Percentiles rank a stretch among this genome's conserved stretches.
Evolutionary conservation across 1,140 invertebrate genomes (phyloP).

Genomic region (Batillaria attramentaria): DNA sequence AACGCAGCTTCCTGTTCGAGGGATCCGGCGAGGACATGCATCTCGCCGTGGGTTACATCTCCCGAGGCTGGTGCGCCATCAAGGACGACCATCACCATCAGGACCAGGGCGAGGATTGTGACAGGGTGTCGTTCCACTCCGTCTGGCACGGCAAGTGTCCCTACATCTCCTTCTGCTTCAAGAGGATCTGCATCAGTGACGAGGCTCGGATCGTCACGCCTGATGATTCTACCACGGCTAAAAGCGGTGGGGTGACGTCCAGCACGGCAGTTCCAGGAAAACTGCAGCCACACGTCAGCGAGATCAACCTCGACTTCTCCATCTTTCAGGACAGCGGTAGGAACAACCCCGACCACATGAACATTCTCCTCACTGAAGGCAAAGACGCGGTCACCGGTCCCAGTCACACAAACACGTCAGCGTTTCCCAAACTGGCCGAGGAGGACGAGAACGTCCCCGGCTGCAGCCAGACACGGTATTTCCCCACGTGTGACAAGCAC

Average conservation of each 20-base stretch:
- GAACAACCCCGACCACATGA: slow-evolving; percentile 30
- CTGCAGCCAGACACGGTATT: not conserved
- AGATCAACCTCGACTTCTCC: slow-evolving; percentile 50
- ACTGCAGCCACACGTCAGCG: slow-evolving; percentile 18
- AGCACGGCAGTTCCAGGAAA: not conserved
- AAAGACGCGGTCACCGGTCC: not conserved
- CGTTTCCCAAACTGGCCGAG: too few species aligned
- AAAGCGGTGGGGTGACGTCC: not conserved
- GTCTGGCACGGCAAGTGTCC: slow-evolving; percentile 63
- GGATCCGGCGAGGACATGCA: slow-evolving; percentile 48
- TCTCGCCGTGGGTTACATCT: slow-evolving; percentile 47
- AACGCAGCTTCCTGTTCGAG: slow-evolving; percentile 54
- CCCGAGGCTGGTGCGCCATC: slow-evolving; percentile 49
- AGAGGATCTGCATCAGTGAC: slow-evolving; percentile 20
- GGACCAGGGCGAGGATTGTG: slow-evolving; percentile 33
- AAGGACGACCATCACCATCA: not conserved
- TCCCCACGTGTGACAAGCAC: slow-evolving; percentile 7
- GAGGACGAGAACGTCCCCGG: not conserved
- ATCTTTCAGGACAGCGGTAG: slow-evolving; percentile 47
- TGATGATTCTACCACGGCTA: not conserved
- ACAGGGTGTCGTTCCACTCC: slow-evolving; percentile 46
- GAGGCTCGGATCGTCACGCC: not conserved
- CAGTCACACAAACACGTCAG: not conserved
- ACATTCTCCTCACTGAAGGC: slow-evolving; percentile 5
- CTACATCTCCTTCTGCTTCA: slow-evolving; percentile 50